Conservation (phyloP, 2,113 vertebrate species). For the Gyps fulvus region DNA sequence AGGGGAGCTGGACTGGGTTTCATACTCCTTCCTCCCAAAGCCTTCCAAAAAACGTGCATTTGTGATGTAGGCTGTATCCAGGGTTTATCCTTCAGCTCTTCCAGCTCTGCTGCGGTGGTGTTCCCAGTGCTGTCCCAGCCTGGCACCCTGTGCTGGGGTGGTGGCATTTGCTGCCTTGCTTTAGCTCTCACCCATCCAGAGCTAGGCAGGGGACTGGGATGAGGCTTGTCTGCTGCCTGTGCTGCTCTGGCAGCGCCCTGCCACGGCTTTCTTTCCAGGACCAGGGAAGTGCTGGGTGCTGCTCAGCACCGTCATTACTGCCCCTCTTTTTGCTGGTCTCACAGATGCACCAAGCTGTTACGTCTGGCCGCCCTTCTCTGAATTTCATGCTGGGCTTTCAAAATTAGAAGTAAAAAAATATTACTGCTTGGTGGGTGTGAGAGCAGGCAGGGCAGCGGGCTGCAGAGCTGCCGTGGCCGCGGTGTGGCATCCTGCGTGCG, state of each 20-base stretch:
- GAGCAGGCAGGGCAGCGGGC: background rate
- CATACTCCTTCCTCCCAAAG: background rate
- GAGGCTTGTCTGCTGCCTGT: background rate
- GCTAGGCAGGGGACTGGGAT: background rate
- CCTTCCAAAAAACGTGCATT: background rate
- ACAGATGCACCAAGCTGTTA: background rate
- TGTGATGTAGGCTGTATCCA: background rate
- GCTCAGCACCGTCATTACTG: background rate
- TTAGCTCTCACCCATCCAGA: background rate
- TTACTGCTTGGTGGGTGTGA: background rate
- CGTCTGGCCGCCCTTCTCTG: background rate
- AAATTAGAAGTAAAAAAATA: background rate
- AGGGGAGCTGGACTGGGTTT: background rate
- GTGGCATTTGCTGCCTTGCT: background rate
- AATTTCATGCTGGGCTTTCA: background rate
- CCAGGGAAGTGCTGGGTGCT: background rate
- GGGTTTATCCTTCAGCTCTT: background rate
- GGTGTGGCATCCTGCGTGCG: rapidly evolving
- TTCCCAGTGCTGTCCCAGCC: background rate
- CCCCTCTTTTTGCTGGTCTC: background rate
- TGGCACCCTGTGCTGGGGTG: background rate
- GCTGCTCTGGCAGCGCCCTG: background rate
- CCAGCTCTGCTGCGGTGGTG: background rate
- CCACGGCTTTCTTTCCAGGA: background rate
- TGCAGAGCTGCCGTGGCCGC: background rate